Percentiles rank a stretch among this genome's conserved stretches.
Evolutionary conservation across 1,140 invertebrate species (phyloP).

Genomic region (Telenomus remus): DNA sequence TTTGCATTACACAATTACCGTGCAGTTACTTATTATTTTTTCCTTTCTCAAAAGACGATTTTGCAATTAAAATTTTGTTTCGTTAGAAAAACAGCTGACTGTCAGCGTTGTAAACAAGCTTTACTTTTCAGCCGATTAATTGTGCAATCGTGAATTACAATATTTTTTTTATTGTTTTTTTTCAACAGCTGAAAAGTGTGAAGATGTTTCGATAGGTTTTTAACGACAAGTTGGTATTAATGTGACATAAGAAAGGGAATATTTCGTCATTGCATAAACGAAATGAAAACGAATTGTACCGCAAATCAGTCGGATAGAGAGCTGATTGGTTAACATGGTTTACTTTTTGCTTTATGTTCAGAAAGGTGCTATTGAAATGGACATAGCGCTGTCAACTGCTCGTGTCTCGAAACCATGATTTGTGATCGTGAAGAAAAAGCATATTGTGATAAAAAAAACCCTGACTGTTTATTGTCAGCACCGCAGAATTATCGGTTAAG

Average conservation of each 20-base stretch:
- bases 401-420: slow-evolving; percentile 49
- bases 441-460: slow-evolving; percentile 14
- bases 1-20: neutral
- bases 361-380: slow-evolving; percentile 4
- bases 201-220: too few relatives aligned
- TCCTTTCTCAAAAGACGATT: neutral
- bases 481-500: neutral
- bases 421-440: slow-evolving; percentile 15
- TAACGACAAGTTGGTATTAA: too few relatives aligned
- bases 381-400: slow-evolving; percentile 24
- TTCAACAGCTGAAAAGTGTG: too few relatives aligned
- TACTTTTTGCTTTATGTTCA: slow-evolving; percentile 24
- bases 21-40: neutral
- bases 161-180: too few relatives aligned
- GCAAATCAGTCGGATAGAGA: neutral
- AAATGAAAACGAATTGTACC: too few relatives aligned
- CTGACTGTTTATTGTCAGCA: slow-evolving; percentile 21
- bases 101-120: too few relatives aligned
- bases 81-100: too few relatives aligned
- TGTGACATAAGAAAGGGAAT: too few relatives aligned
- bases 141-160: too few relatives aligned
- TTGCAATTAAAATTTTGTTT: slow-evolving; percentile 1
- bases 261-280: too few relatives aligned
- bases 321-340: slow-evolving; percentile 34
- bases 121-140: too few relatives aligned